Percentiles rank a stretch among this genome's conserved stretches.
phyloP scores from a whole-genome alignment of 1,140 invertebrate genomes.

The Myzus persicae region DNA sequence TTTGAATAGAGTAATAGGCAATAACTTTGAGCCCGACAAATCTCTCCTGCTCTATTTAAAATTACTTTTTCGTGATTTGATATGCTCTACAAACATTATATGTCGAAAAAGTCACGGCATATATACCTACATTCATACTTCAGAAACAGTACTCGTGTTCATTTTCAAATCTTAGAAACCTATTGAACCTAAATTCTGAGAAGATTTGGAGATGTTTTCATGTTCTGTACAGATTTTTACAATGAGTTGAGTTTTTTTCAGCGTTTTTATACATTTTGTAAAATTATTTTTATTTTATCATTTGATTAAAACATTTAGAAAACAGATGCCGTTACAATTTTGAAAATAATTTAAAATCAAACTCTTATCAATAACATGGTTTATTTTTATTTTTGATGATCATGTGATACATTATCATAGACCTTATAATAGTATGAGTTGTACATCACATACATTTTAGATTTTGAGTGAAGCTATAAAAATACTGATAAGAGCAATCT shows the following conservation, averaged over 20 bases:
- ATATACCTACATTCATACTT: not conserved
- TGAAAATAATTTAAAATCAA: too few relatives aligned
- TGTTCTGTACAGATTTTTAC: too few relatives aligned
- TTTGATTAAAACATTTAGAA: too few relatives aligned
- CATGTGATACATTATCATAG: too few relatives aligned
- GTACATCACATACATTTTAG: too few relatives aligned
- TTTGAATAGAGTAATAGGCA: not conserved
- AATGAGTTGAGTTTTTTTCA: not conserved
- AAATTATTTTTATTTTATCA: too few relatives aligned
- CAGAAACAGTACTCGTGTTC: not conserved
- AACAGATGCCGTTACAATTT: too few relatives aligned
- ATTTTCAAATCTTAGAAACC: not conserved
- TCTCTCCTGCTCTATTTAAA: not conserved
- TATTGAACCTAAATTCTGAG: not conserved
- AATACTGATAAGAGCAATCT: too few relatives aligned
- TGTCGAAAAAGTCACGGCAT: not conserved
- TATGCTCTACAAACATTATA: not conserved
- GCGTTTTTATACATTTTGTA: not conserved
- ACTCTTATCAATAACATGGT: not conserved
- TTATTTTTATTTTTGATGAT: not conserved
- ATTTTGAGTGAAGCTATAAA: too few relatives aligned
- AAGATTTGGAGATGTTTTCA: not conserved
- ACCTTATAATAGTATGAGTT: too few relatives aligned
- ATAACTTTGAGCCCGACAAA: too few relatives aligned
- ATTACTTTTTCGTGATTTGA: not conserved